Percentiles rank a stretch among this genome's conserved stretches.
Evolutionary conservation across 1,140 invertebrate genomes (phyloP).

Genomic region (Eufriesea mexicana): DNA sequence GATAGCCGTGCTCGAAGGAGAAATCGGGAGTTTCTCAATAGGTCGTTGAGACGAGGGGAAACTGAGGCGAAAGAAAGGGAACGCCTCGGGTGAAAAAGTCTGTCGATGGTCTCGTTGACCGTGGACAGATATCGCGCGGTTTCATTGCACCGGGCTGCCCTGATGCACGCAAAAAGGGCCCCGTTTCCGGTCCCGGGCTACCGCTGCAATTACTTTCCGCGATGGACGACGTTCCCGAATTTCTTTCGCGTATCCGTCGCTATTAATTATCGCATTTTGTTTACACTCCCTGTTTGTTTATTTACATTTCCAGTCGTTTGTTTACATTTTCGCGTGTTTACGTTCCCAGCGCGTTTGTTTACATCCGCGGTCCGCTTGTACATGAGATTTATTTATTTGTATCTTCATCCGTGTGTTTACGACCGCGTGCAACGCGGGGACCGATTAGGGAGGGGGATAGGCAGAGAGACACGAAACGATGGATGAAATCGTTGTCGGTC

Average conservation of each 20-base stretch:
- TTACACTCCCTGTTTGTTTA: background rate
- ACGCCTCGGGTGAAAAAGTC: conserved; percentile 29
- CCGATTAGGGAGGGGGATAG: no score
- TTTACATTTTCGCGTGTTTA: background rate
- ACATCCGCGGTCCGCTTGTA: background rate
- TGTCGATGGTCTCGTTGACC: conserved; percentile 15
- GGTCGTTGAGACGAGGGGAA: conserved; percentile 18
- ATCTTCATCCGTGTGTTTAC: no score
- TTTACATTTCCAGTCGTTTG: background rate
- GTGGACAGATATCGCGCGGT: conserved; percentile 15
- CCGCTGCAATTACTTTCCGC: background rate
- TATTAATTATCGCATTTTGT: background rate
- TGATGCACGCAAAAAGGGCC: background rate
- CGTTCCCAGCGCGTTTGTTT: background rate
- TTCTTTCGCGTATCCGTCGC: background rate
- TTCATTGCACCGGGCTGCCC: conserved; percentile 16
- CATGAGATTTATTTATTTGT: background rate
- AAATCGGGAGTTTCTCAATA: conserved; percentile 40
- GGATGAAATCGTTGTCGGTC: background rate
- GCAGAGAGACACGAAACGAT: no score
- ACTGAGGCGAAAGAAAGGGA: conserved; percentile 27
- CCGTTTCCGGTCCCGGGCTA: background rate
- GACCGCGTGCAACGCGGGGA: no score
- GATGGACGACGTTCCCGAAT: background rate
- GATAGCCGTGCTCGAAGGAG: background rate